Evolutionary conservation across 2,888 invertebrate species (phyloP).

Genomic region (Polydrusus tereticollis): DNA sequence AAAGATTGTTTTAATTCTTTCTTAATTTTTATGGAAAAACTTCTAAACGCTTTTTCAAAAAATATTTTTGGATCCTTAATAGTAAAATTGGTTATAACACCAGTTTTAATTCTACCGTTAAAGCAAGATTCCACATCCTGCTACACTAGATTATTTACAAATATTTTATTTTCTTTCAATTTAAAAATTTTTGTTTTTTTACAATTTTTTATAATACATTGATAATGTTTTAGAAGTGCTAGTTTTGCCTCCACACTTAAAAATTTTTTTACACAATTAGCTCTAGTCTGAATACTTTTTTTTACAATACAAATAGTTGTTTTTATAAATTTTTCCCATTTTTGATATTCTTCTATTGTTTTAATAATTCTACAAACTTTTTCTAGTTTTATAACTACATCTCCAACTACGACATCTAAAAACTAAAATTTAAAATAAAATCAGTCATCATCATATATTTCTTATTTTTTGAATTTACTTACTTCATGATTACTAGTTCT

Average conservation of each 20-base stretch:
- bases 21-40: slow-evolving; percentile 7
- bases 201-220: background rate
- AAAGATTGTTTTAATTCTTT: slow-evolving; percentile 20
- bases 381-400: background rate
- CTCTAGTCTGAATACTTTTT: background rate
- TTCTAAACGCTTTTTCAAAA: slow-evolving; percentile 19
- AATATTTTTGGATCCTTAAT: slow-evolving; percentile 21
- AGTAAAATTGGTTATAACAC: slow-evolving; percentile 17
- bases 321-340: background rate
- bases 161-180: background rate
- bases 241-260: background rate
- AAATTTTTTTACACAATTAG: background rate
- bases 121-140: slow-evolving; percentile 29
- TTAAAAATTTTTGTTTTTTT: background rate
- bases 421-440: no score
- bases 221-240: slow-evolving; percentile 2
- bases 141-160: background rate
- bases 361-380: background rate
- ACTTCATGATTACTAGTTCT: no score
- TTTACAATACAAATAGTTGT: background rate
- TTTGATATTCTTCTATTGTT: slow-evolving; percentile 1
- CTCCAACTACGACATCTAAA: background rate
- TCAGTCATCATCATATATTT: no score
- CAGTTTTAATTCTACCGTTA: slow-evolving; percentile 16
- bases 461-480: no score